Evolutionary conservation across 2,113 vertebrate species (phyloP).

Genomic region (Dromaius novaehollandiae): DNA sequence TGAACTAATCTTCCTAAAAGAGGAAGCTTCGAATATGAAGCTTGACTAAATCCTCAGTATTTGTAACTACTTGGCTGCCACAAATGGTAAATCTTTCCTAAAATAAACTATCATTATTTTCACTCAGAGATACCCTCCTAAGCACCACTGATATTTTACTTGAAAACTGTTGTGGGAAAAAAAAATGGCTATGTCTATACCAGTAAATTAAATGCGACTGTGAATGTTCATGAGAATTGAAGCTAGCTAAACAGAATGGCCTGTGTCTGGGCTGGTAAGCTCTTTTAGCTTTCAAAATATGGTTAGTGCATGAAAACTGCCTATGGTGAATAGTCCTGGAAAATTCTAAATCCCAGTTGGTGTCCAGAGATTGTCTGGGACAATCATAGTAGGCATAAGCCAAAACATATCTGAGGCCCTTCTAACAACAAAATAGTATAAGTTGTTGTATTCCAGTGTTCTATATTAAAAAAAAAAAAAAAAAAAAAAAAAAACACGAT

Average conservation of each 20-base stretch:
- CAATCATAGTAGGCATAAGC: background rate
- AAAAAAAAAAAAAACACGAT: background rate
- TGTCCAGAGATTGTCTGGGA: background rate
- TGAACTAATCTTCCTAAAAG: background rate
- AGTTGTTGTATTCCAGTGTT: background rate
- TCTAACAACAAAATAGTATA: background rate
- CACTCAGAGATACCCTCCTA: background rate
- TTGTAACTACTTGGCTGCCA: background rate
- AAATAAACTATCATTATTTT: background rate
- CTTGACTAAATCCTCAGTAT: background rate
- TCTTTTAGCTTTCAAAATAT: background rate
- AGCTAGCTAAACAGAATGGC: background rate
- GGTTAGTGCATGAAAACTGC: background rate
- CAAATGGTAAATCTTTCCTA: background rate
- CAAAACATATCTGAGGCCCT: background rate
- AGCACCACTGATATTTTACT: background rate
- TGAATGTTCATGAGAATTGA: background rate
- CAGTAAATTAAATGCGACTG: background rate
- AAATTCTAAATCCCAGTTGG: background rate
- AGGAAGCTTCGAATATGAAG: background rate
- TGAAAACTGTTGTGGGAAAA: background rate
- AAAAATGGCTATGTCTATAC: background rate
- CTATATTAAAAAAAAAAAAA: background rate
- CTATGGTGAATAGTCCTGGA: background rate
- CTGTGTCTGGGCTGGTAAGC: rapidly evolving